Evolutionary conservation across 2,113 vertebrate genomes (phyloP).

Genomic region (Apaloderma vittatum): DNA sequence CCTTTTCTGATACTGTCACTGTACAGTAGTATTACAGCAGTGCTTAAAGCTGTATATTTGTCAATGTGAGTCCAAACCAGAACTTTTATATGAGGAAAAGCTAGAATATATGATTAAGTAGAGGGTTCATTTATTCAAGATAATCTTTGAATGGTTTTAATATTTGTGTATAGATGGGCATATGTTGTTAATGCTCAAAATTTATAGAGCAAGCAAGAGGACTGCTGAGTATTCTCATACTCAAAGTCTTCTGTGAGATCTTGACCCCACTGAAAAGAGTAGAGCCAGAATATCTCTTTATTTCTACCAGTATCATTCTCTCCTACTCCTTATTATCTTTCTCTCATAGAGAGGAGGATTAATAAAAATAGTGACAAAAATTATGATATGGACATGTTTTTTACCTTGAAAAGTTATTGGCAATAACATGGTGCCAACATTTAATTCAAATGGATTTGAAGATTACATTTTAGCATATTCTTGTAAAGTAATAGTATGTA

Average conservation of each 20-base stretch:
- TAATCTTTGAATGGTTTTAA: background rate
- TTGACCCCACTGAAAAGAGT: background rate
- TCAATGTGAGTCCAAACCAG: background rate
- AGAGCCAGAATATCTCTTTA: background rate
- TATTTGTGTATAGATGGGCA: background rate
- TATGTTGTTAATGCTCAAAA: background rate
- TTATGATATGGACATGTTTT: background rate
- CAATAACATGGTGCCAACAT: background rate
- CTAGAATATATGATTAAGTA: background rate
- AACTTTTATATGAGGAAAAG: background rate
- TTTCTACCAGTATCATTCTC: background rate
- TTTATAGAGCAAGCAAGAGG: background rate
- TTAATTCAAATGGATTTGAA: background rate
- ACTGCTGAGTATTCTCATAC: background rate
- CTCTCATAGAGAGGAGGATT: background rate
- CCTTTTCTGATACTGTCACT: background rate
- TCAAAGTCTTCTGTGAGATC: background rate
- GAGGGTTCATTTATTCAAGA: background rate
- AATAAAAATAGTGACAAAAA: background rate
- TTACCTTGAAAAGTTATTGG: background rate
- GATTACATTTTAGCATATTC: background rate
- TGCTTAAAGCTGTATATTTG: background rate
- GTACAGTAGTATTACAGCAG: background rate
- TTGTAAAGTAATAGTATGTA: background rate
- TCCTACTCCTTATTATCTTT: background rate